Base-by-base conservation (phyloP, 2,113 vertebrate genomes). In the Calyptommatus sinebrachiatus region DNA sequence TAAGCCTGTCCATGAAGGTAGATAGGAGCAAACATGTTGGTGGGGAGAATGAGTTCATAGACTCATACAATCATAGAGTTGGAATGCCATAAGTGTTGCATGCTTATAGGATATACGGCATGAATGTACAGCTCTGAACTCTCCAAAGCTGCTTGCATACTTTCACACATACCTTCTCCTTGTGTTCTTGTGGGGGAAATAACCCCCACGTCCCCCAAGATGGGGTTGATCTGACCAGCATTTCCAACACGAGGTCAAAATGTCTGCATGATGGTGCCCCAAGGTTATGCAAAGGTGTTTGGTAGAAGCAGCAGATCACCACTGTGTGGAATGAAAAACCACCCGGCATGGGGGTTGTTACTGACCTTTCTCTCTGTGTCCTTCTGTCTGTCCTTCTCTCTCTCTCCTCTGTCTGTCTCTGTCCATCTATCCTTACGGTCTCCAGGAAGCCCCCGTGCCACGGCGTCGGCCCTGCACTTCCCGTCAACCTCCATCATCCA, bases 401-500 rank as follows among this genome's bases (percentile, higher is more conserved):
- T 71, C 31, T 68, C 63, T 65, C 8, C n/a, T 31, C 45, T 71
- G 26, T 71, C 22, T 79, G 45, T 75, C 68, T 60, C 20, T 9
- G 63, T 77, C 60, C 12, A 61, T 81, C 72, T 1, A 22, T 48
- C 53, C 26, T 76, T 46, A 57, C 76, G 41, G 35, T 61, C 48
- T n/a, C 41, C 95, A 98, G 97, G 97, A 91, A 98, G 97, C 91
- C 97, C 97, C 80, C 95, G 97, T 89, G 97, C 97, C 91, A 96
- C 97, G 4, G 97, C 97, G 31, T 99, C 97, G 21, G 96, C 97
- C 77, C 94, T 99, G 94, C 97, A 98, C 95, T 99, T 99, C 94
- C 97, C 97, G n/a, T 98, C 97, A 87, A 97, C 97, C 57, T 98
- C 97, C 95, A 97, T 99, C 94, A 98, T 99, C 93, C 97, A 98